These are phyloP conservation scores for Leptopilina drosophilae DNA, from an alignment of 2,888 invertebrate species.

Conservation along the genomic window DNA sequence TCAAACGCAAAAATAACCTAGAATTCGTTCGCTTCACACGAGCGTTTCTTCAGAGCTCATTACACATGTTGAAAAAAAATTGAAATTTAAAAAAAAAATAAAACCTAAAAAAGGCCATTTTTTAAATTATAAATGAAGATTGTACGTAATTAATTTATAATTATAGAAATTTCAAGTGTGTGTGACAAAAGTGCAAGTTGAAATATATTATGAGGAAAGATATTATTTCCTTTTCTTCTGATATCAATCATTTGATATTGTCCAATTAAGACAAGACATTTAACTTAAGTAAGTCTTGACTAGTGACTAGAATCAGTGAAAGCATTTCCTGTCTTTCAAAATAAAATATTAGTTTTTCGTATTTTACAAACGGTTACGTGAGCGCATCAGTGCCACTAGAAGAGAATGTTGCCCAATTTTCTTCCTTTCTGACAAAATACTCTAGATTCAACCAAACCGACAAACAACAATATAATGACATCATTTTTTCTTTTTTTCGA, in stretches of 20 bases:
- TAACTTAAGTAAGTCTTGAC: constrained; percentile 11
- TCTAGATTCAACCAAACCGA: constrained; percentile 16
- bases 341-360: constrained; percentile 56
- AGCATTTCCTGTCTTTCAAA: constrained; percentile 70
- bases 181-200: background rate
- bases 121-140: too few species aligned
- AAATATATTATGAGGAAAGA: background rate
- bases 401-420: constrained; percentile 48
- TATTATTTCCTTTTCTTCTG: background rate
- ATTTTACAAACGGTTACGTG: constrained; percentile 43
- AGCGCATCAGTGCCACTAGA: constrained; percentile 47
- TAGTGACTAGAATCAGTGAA: constrained; percentile 58
- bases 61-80: too few species aligned
- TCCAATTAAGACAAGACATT: constrained; percentile 4
- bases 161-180: too few species aligned
- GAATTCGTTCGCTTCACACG: too few species aligned
- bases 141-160: too few species aligned
- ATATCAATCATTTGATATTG: background rate
- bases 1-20: too few species aligned
- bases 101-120: too few species aligned
- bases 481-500: background rate
- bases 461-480: background rate
- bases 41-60: too few species aligned
- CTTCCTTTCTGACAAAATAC: constrained; percentile 42
- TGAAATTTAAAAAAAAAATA: too few species aligned